Evolutionary conservation across 2,797 vertebrate species (phyloP).

Genomic region (Carcharodon carcharias): DNA sequence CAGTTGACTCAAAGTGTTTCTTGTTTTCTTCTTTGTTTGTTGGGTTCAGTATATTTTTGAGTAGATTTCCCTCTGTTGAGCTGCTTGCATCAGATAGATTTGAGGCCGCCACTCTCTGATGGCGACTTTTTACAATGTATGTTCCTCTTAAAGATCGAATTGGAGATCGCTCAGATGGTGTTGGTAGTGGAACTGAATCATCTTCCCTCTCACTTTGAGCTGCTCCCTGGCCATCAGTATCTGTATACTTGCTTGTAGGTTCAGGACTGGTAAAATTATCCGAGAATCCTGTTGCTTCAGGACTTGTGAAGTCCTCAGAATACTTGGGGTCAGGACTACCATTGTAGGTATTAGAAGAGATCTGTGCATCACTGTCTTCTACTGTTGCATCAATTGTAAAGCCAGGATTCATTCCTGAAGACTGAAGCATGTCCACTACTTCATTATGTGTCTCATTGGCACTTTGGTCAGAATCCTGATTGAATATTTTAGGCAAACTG

Average conservation of each 20-base stretch:
- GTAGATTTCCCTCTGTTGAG: constrained; percentile 37
- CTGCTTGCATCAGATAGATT: constrained; percentile 43
- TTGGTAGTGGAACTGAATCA: constrained; percentile 53
- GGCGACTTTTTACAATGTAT: constrained; percentile 47
- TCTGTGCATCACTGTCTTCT: constrained; percentile 41
- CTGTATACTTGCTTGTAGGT: constrained; percentile 51
- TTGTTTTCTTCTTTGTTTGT: constrained; percentile 41
- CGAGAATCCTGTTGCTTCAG: constrained; percentile 56
- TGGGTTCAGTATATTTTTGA: constrained; percentile 21
- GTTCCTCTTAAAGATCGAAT: constrained; percentile 55
- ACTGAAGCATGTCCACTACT: constrained; percentile 34
- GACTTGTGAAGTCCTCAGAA: constrained; percentile 55
- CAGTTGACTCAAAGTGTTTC: neutral
- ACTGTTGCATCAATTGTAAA: constrained; percentile 41
- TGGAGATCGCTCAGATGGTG: constrained; percentile 63
- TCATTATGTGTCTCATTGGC: constrained; percentile 43
- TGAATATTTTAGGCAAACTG: constrained; percentile 47
- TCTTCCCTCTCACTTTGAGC: constrained; percentile 37
- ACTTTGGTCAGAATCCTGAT: constrained; percentile 43
- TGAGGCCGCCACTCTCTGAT: constrained; percentile 45
- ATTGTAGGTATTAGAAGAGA: constrained; percentile 45
- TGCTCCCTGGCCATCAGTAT: constrained; percentile 48
- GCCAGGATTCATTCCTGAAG: constrained; percentile 41
- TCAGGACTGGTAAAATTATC: constrained; percentile 72
- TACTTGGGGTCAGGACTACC: constrained; percentile 50